Evolutionary conservation across 2,113 vertebrate species (phyloP).

Genomic region (Oreochromis spilurus): DNA sequence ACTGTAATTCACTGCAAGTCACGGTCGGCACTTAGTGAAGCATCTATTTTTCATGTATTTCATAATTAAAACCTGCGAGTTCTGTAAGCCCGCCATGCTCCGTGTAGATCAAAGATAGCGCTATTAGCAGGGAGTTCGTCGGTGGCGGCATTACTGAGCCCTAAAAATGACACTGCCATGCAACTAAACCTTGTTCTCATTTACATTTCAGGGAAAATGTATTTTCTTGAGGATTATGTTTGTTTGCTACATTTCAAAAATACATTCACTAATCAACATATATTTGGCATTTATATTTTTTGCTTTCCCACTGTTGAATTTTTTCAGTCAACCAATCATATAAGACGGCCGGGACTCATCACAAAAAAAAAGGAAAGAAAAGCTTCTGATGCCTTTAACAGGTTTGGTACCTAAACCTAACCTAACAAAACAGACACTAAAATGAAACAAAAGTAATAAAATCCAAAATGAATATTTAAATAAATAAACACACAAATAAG

Average conservation of each 20-base stretch:
- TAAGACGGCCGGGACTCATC: accelerated
- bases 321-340: not conserved
- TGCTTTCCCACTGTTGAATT: not conserved
- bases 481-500: not conserved
- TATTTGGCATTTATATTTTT: not conserved
- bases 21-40: slow-evolving; percentile 66
- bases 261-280: not conserved
- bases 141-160: slow-evolving; percentile 29
- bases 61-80: slow-evolving; percentile 75
- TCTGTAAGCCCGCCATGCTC: slow-evolving; percentile 59
- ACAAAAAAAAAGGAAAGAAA: not conserved
- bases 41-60: slow-evolving; percentile 78
- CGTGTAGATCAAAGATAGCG: slow-evolving; percentile 69
- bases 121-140: slow-evolving; percentile 69
- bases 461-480: not conserved
- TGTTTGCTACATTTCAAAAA: not conserved
- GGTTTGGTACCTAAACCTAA: not conserved
- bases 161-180: not conserved
- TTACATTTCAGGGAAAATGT: not conserved
- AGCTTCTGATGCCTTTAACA: not conserved
- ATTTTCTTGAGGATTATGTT: not conserved
- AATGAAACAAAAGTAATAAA: not conserved
- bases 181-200: not conserved
- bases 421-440: not conserved
- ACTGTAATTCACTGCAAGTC: slow-evolving; percentile 52